Evolutionary conservation across 2,113 vertebrate genomes (phyloP).

Genomic region (Ancistrus triradiatus): DNA sequence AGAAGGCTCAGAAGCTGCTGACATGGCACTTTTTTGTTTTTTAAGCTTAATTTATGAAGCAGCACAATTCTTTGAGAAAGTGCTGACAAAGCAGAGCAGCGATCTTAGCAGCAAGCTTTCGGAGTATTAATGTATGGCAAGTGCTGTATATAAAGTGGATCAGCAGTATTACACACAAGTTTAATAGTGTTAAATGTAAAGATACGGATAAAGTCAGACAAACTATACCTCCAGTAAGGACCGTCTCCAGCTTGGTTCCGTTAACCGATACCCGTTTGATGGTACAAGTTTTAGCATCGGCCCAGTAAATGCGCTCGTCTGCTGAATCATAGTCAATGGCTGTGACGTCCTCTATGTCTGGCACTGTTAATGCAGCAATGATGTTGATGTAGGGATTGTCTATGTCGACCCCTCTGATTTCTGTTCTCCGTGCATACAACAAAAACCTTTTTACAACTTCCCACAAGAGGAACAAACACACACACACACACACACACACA

Average conservation of each 20-base stretch:
- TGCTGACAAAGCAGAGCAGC: too few relatives aligned
- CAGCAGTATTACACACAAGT: too few relatives aligned
- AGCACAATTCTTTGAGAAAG: too few relatives aligned
- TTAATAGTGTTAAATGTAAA: too few relatives aligned
- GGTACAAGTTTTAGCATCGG: slow-evolving; percentile 81
- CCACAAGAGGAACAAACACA: slow-evolving; percentile 25
- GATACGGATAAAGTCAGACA: neutral
- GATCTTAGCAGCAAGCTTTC: too few relatives aligned
- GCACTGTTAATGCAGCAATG: slow-evolving; percentile 83
- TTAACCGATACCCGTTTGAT: slow-evolving; percentile 84
- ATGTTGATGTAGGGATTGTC: slow-evolving; percentile 86
- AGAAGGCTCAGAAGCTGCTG: too few relatives aligned
- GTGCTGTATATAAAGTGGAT: too few relatives aligned
- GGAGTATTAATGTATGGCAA: too few relatives aligned
- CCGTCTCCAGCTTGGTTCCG: slow-evolving; percentile 76
- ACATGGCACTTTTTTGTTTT: too few relatives aligned
- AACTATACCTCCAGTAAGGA: slow-evolving; percentile 79
- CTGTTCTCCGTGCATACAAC: slow-evolving; percentile 77
- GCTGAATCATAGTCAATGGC: slow-evolving; percentile 79
- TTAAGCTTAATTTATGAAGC: too few relatives aligned
- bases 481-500: slow-evolving; percentile 8
- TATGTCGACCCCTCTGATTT: slow-evolving; percentile 83
- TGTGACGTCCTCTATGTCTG: slow-evolving; percentile 82
- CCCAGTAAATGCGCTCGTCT: slow-evolving; percentile 83
- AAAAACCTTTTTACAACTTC: slow-evolving; percentile 83